Percentiles rank a stretch among this genome's conserved stretches.
Evolutionary conservation across 2,888 invertebrate genomes (phyloP).

Genomic region (Ischnura elegans): DNA sequence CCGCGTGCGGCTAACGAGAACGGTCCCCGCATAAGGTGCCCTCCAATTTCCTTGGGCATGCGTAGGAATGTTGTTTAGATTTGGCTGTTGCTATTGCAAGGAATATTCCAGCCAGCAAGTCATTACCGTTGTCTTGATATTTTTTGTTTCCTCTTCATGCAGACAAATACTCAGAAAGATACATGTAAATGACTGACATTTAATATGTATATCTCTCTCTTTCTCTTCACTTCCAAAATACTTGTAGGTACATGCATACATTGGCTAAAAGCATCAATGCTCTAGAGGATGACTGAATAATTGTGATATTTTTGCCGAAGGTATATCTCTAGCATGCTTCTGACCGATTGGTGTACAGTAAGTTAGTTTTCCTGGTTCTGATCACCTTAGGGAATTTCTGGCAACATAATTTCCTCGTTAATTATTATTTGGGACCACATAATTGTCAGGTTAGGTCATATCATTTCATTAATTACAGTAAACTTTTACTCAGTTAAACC

Average conservation of each 20-base stretch:
- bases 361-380: slow-evolving; percentile 32
- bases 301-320: background rate
- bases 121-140: background rate
- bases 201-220: slow-evolving; percentile 1
- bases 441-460: background rate
- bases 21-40: slow-evolving; percentile 63
- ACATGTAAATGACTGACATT: background rate
- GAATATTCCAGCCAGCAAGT: slow-evolving; percentile 22
- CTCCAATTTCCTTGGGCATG: slow-evolving; percentile 60
- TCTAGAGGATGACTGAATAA: background rate
- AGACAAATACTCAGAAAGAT: background rate
- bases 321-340: slow-evolving; percentile 36
- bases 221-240: slow-evolving; percentile 39
- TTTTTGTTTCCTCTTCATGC: background rate
- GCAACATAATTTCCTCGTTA: background rate
- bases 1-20: slow-evolving; percentile 71
- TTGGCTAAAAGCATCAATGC: slow-evolving; percentile 38
- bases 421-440: background rate
- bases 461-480: background rate
- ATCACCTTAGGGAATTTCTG: background rate
- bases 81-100: slow-evolving; percentile 47
- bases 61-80: slow-evolving; percentile 58
- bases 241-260: slow-evolving; percentile 32
- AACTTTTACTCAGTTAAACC: background rate
- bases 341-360: background rate